These are phyloP conservation scores for Watsonalla binaria DNA, from an alignment of 2,888 invertebrate species.

Conservation along the genomic window DNA sequence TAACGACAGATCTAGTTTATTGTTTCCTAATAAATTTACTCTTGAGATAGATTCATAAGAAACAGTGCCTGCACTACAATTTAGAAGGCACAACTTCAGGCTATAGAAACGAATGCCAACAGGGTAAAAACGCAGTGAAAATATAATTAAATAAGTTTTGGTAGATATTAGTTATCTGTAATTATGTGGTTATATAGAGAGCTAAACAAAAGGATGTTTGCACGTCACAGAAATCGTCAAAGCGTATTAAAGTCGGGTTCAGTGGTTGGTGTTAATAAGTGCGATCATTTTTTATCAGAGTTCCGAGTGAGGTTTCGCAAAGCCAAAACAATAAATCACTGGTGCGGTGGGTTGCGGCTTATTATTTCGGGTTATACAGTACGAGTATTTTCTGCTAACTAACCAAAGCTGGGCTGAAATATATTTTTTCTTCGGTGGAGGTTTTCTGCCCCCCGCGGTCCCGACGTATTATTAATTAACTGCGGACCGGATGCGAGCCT, in stretches of 20 bases:
- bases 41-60: no score
- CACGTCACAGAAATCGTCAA: conserved; percentile 41
- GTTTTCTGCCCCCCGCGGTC: conserved; percentile 30
- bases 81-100: no score
- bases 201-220: conserved; percentile 33
- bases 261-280: conserved; percentile 67
- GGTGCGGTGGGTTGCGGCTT: conserved; percentile 59
- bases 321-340: conserved; percentile 74
- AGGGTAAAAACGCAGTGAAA: no score
- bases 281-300: conserved; percentile 72
- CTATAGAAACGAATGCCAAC: no score
- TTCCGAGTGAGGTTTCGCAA: conserved; percentile 69
- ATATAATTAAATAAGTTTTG: no score
- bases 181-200: conserved; percentile 11
- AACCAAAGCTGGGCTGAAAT: conserved; percentile 53
- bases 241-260: conserved; percentile 59
- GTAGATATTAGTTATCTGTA: no score
- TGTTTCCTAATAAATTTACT: no score
- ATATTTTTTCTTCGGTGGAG: conserved; percentile 52
- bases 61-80: no score
- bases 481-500: conserved; percentile 38
- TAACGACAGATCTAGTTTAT: no score
- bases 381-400: conserved; percentile 59
- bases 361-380: conserved; percentile 66
- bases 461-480: conserved; percentile 65